Evolutionary conservation across 2,113 vertebrate species (phyloP).

Genomic region (Cariama cristata): DNA sequence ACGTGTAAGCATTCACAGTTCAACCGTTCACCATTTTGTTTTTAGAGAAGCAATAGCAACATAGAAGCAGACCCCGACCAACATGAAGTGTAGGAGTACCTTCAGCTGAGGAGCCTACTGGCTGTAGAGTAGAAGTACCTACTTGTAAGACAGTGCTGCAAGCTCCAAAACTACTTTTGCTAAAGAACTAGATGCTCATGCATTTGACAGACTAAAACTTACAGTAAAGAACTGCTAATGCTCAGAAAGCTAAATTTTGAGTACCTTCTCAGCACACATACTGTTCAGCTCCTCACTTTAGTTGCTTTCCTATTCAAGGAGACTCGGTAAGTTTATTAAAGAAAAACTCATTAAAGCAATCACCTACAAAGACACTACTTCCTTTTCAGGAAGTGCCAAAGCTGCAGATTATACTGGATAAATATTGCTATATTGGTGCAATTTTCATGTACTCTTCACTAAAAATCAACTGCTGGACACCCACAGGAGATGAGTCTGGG

Average conservation of each 20-base stretch:
- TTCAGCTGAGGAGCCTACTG: background rate
- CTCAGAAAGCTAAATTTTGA: background rate
- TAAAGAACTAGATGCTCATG: background rate
- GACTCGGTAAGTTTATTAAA: background rate
- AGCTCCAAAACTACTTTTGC: background rate
- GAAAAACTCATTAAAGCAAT: background rate
- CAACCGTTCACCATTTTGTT: background rate
- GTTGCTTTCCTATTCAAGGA: background rate
- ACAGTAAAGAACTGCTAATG: background rate
- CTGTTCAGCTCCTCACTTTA: background rate
- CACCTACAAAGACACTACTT: background rate
- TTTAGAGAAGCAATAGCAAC: background rate
- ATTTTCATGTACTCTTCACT: background rate
- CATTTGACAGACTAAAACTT: background rate
- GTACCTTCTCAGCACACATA: background rate
- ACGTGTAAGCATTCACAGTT: background rate
- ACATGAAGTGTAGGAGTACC: accelerated
- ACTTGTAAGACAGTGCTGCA: background rate
- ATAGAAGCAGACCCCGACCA: background rate
- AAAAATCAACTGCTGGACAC: background rate
- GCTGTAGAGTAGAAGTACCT: background rate
- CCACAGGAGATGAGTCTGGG: background rate
- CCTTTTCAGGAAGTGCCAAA: background rate
- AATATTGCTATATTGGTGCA: background rate
- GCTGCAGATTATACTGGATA: background rate